phyloP scores from a whole-genome alignment of 2,113 vertebrate genomes.

The Labeo catla region DNA sequence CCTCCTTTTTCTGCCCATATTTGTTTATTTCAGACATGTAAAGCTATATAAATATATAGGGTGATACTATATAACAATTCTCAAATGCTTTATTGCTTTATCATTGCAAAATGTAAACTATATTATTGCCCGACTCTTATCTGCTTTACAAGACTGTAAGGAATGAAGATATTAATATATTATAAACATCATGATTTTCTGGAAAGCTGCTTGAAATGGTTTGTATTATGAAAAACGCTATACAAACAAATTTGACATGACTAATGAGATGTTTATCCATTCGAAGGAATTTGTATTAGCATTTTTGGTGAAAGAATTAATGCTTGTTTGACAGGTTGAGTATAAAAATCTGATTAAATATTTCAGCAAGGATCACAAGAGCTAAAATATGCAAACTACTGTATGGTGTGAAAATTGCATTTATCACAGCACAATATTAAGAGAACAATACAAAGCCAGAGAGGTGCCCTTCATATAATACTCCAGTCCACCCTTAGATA shows the following conservation, averaged over 20 bases:
- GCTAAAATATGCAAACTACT: neutral
- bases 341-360: neutral
- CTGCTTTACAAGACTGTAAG: neutral
- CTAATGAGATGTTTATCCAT: neutral
- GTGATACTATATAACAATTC: neutral
- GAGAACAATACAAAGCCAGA: neutral
- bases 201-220: neutral
- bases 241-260: neutral
- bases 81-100: neutral
- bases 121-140: neutral
- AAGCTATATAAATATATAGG: no score
- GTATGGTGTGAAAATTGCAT: neutral
- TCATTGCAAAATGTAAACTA: neutral
- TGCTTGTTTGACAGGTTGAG: neutral
- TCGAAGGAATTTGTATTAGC: neutral
- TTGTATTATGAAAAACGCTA: neutral
- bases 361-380: neutral
- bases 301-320: neutral
- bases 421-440: neutral
- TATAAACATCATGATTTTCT: no score
- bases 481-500: slow-evolving; percentile 2
- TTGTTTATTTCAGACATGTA: no score
- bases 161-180: no score
- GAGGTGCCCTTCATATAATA: neutral
- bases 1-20: no score